phyloP scores from a whole-genome alignment of 2,888 invertebrate species.

The Minunthozetes semirufus region DNA sequence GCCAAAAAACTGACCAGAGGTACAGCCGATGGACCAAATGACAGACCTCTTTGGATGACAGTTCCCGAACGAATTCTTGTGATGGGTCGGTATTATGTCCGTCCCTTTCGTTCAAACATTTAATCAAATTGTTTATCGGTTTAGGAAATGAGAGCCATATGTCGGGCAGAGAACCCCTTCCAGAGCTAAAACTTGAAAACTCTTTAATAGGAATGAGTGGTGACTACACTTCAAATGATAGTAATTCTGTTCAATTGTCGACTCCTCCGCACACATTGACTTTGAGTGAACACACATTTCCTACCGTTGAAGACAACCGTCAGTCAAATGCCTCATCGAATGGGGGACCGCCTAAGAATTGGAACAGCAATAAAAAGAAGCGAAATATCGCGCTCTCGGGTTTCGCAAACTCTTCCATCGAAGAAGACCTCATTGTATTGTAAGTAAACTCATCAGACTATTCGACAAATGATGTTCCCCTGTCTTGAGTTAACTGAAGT shows the following conservation, averaged over 20 bases:
- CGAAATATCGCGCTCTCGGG: constrained; percentile 1
- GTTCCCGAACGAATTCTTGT: constrained; percentile 89
- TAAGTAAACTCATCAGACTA: too few species aligned
- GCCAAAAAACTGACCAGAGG: constrained; percentile 25
- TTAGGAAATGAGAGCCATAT: constrained; percentile 56
- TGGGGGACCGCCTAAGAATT: neutral
- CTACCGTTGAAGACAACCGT: constrained; percentile 41
- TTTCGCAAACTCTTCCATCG: neutral
- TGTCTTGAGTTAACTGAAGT: neutral
- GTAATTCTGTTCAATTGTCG: constrained; percentile 50
- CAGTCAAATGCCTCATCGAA: neutral
- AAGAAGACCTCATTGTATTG: neutral
- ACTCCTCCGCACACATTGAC: constrained; percentile 84
- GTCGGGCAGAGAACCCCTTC: constrained; percentile 72
- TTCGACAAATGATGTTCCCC: too few species aligned
- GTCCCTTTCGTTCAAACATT: too few species aligned
- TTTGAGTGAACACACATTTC: constrained; percentile 58
- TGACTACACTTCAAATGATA: constrained; percentile 15
- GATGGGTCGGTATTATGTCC: constrained; percentile 59
- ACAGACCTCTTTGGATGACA: constrained; percentile 58
- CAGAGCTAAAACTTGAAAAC: constrained; percentile 77
- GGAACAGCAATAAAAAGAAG: neutral
- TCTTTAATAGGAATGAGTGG: constrained; percentile 52
- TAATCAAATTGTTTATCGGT: too few species aligned
- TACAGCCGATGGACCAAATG: neutral